Evolutionary conservation across 2,797 vertebrate genomes (phyloP), one percentile per base, ranked within the genome.

Genomic region (Balearica regulorum): DNA sequence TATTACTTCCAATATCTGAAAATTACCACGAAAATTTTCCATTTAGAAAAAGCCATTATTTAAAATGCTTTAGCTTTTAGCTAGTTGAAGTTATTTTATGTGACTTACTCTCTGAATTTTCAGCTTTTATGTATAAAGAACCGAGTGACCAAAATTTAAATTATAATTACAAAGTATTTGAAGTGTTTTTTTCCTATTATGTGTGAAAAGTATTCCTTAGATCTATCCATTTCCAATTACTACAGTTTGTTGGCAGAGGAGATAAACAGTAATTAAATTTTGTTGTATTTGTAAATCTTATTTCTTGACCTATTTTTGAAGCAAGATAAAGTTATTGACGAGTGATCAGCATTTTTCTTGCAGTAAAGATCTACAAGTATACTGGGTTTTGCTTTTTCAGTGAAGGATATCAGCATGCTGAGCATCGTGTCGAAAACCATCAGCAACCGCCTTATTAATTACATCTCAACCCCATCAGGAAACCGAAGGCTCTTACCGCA

Each of bases 351-450:
- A 4, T 9, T 69, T 37, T 39, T 15, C 61, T 60, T 5, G 33
- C 77, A 60, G 81, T 26, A 44, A 81, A 94, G 14, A 28, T 37
- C 95, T 16, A 95, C 55, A 46, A 61, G 51, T 46, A 20, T 84
- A 8, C 73, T 5, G 89, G 75, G n/a, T 54, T 96, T 96, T 97
- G 80, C 79, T 95, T 95, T 97, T 93, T 49, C 97, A 99, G 99
- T 99, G 97, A 97, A 96, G 90, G 99, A 99, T 71, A 98, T 99
- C 94, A 99, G 99, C 90, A 94, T 97, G 93, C 97, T 99, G 97
- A 98, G 98, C 97, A 98, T 99, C 98, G 98, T 98, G 85, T 99
- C 99, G 55, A 99, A 99, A 97, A 94, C 97, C 76, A 97, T 99
- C 93, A 98, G 94, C 89, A 87, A 53, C 72, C 94, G 55, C 54